Evolutionary conservation across 2,113 vertebrate species (phyloP).

Genomic region (Centrocercus urophasianus): DNA sequence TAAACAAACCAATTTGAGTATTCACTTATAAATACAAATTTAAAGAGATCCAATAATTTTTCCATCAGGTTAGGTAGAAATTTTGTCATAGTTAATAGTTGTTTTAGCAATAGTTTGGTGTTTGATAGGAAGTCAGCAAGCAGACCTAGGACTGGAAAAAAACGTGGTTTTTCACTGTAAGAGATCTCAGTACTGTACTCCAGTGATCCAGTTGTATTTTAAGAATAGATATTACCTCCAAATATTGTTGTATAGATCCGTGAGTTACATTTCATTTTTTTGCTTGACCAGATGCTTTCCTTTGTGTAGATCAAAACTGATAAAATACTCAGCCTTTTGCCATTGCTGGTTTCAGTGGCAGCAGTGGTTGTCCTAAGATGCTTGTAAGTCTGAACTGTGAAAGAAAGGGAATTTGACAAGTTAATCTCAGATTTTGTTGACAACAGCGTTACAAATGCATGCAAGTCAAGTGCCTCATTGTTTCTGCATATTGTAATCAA

Average conservation of each 20-base stretch:
- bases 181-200: not conserved
- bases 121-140: not conserved
- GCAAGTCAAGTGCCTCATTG: not conserved
- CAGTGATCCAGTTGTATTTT: not conserved
- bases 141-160: not conserved
- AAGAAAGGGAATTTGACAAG: not conserved
- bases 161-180: not conserved
- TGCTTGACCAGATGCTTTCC: not conserved
- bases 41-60: not conserved
- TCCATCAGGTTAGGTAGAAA: accelerated
- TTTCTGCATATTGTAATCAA: not conserved
- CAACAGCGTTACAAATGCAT: not conserved
- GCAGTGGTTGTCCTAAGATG: not conserved
- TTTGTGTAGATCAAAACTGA: accelerated
- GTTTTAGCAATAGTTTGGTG: not conserved
- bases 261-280: not conserved
- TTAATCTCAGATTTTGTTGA: not conserved
- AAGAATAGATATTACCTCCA: not conserved
- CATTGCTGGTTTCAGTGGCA: not conserved
- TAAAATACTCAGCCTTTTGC: not conserved
- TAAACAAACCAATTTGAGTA: not conserved
- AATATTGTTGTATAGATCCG: not conserved
- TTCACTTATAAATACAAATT: not conserved
- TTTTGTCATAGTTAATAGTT: not conserved
- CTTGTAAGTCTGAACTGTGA: not conserved